Base-by-base conservation (phyloP, 2,797 vertebrate genomes). In the Enteromius viviparus region DNA sequence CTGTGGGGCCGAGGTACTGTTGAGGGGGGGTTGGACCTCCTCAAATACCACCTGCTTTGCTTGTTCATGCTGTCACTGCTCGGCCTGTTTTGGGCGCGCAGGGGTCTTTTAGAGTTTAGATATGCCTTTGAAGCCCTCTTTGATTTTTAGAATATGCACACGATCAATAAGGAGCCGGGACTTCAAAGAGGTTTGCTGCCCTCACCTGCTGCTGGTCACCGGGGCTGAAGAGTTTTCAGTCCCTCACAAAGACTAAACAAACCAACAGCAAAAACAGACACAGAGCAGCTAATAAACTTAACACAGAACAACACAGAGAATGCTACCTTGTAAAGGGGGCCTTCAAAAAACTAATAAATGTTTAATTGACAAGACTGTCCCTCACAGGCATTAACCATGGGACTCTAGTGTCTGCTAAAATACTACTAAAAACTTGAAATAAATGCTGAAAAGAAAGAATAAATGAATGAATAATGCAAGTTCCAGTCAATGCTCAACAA, bases 161-260 rank as follows among this genome's bases (percentile, higher is more conserved):
- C 89, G 91, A 93, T 96, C 94, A 95, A 93, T 95, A 93, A 92
- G 89, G 92, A 92, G 85, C 88, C 89, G 17, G 86, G 80, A 94
- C 96, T 97, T 95, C 96, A 97, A 97, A 95, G 84, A 76, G 88
- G 66, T 91, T 88, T 88, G 87, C 91, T 89, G 89, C 87, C 89
- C 90, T 95, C 94, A 95, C 95, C 94, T 96, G 95, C 93, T 96
- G 94, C 93, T 95, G 94, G 93, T 95, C 96, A 95, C 93, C 94
- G 90, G 90, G 95, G 95, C 92, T 91, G 93, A 95, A 96, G 95
- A 92, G 94, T 93, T 95, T 93, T 93, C 94, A 95, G 87, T 95
- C 91, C 87, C 88, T 81, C 86, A 89, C 82, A 82, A 88, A 92
- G 89, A 87, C 91, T 88, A 91, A 91, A 91, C 89, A 93, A 92